phyloP scores from a whole-genome alignment of 2,888 invertebrate genomes.

The Lepetodrilus schrolli region DNA sequence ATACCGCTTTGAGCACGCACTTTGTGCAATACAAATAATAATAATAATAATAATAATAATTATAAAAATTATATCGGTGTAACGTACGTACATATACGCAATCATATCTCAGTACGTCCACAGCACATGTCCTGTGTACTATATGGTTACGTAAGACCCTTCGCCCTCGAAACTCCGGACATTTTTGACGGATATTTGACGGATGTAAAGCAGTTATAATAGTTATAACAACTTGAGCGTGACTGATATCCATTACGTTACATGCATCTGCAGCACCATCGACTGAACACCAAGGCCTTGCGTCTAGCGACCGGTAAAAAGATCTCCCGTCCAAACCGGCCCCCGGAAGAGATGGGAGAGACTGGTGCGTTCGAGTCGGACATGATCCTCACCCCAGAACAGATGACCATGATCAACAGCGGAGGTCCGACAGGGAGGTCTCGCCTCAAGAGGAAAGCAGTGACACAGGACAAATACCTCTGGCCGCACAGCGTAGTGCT shows the following conservation, averaged over 20 bases:
- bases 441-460: conserved; percentile 36
- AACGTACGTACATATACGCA: too few species aligned
- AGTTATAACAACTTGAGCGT: too few species aligned
- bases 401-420: conserved; percentile 20
- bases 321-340: conserved; percentile 24
- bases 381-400: conserved; percentile 39
- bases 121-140: too few species aligned
- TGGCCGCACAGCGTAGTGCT: conserved; percentile 38
- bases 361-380: conserved; percentile 43
- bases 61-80: too few species aligned
- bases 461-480: conserved; percentile 24
- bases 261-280: not conserved
- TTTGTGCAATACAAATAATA: too few species aligned
- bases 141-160: not conserved
- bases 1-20: too few species aligned
- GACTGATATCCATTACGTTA: not conserved
- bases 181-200: too few species aligned
- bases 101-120: too few species aligned
- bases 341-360: conserved; percentile 37
- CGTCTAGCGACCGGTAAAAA: conserved; percentile 30
- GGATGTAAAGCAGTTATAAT: too few species aligned
- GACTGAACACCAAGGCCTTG: conserved; percentile 32
- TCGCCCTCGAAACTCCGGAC: too few species aligned
- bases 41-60: too few species aligned
- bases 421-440: not conserved